These are phyloP conservation scores for Amphiura filiformis DNA, from an alignment of 35 echinoderm and acorn worm species.

Conservation along the genomic window DNA sequence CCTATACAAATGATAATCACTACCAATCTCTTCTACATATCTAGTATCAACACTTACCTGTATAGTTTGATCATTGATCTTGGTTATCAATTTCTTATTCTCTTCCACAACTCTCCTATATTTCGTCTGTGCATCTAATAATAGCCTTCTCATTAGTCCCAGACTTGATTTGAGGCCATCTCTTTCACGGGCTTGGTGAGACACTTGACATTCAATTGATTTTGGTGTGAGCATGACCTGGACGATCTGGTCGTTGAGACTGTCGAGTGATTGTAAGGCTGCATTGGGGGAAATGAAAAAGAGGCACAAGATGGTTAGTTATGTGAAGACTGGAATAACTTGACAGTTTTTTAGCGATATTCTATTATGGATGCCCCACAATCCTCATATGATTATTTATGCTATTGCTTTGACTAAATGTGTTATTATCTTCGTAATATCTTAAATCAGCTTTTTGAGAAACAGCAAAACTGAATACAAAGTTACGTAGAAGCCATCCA, in stretches of 20 bases:
- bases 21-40: no score
- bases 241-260: conserved; percentile 96
- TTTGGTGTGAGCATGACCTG: conserved; percentile 95
- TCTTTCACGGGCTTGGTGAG: conserved; percentile 20
- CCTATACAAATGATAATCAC: no score
- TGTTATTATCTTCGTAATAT: no score
- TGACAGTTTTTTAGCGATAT: no score
- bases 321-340: no score
- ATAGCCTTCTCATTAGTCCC: conserved; percentile 85
- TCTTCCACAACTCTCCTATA: conserved; percentile 90
- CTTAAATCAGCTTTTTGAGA: no score
- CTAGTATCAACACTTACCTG: conserved; percentile 38
- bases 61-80: conserved; percentile 26
- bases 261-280: conserved; percentile 97
- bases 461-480: no score
- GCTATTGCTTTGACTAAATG: no score
- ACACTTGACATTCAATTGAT: conserved; percentile 78
- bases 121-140: conserved; percentile 93
- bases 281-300: conserved; percentile 17
- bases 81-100: conserved; percentile 60
- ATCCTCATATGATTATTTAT: no score
- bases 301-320: not conserved
- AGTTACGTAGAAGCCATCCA: no score
- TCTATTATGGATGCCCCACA: no score
- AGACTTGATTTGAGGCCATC: conserved; percentile 93